Evolutionary conservation across 2,113 vertebrate species (phyloP).

Genomic region (Crocuta crocuta): DNA sequence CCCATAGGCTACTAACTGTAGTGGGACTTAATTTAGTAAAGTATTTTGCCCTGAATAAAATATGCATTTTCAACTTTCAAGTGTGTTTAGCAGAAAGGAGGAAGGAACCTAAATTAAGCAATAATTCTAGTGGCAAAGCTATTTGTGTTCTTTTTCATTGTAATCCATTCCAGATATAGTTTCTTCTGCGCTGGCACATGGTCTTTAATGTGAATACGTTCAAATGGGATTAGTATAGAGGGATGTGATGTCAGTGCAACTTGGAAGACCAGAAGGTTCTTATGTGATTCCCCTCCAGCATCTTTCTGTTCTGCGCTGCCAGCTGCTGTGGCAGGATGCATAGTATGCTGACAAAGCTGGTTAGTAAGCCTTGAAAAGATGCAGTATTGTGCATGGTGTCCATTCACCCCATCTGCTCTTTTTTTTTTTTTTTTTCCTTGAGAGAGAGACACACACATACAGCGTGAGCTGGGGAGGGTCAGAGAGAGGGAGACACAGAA

Average conservation of each 20-base stretch:
- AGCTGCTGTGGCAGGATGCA: background rate
- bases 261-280: background rate
- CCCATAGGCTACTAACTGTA: background rate
- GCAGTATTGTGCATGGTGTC: rapidly evolving
- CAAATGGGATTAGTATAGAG: background rate
- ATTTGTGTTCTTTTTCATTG: background rate
- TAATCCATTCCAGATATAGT: background rate
- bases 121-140: background rate
- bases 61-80: background rate
- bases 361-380: background rate
- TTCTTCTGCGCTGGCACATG: background rate
- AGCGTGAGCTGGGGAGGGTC: too few relatives aligned
- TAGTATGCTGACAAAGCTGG: background rate
- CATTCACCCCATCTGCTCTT: background rate
- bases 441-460: too few relatives aligned
- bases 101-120: background rate
- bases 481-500: too few relatives aligned
- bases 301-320: background rate
- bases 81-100: background rate
- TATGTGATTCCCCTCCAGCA: background rate
- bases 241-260: background rate
- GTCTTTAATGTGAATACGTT: background rate
- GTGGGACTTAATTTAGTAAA: background rate
- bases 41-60: background rate
- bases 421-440: too few relatives aligned